phyloP scores from a whole-genome alignment of 2,797 vertebrate species.

The Tauraco hartlaubi region DNA sequence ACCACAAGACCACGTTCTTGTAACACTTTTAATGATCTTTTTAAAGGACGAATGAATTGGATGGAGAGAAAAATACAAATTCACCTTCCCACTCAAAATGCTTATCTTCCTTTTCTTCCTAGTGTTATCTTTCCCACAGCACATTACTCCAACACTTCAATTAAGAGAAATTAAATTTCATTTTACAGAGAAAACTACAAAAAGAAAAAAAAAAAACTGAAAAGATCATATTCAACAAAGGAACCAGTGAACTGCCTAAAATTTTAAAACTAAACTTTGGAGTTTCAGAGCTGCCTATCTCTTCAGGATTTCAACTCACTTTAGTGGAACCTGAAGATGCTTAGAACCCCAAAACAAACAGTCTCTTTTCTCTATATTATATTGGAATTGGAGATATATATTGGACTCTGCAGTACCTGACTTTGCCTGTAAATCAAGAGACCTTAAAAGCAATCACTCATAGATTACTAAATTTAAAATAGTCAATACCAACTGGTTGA shows the following conservation, averaged over 20 bases:
- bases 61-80: background rate
- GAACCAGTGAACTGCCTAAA: background rate
- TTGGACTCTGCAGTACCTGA: background rate
- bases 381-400: background rate
- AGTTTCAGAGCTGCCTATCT: background rate
- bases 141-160: background rate
- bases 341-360: background rate
- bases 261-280: background rate
- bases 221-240: background rate
- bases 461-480: background rate
- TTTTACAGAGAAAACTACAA: background rate
- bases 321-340: background rate
- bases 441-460: background rate
- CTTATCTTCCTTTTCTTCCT: background rate
- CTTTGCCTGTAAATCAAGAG: background rate
- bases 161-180: background rate
- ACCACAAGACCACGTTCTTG: background rate
- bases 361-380: background rate
- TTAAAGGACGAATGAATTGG: background rate
- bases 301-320: background rate
- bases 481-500: background rate
- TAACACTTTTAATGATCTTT: background rate
- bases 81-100: background rate
- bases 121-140: background rate
- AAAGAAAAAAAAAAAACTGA: too few species aligned